Evolutionary conservation across 2,797 vertebrate species (phyloP).

Genomic region (Eulemur mongoz): DNA sequence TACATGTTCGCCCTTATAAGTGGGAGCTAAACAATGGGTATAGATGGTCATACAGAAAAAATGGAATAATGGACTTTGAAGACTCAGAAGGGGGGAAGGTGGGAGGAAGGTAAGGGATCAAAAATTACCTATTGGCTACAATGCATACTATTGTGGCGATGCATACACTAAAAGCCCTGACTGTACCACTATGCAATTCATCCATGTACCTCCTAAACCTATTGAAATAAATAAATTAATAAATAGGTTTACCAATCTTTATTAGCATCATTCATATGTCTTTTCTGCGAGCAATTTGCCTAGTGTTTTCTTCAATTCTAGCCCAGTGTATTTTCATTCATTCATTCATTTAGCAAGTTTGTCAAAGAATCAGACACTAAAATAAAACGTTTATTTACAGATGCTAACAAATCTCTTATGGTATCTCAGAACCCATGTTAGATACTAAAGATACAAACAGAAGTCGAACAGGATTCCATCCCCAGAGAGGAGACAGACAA

Average conservation of each 20-base stretch:
- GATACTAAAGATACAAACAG: not conserved
- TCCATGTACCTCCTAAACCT: not conserved
- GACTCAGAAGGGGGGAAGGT: not conserved
- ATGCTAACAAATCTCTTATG: not conserved
- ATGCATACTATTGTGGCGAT: not conserved
- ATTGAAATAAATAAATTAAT: not conserved
- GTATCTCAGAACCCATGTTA: not conserved
- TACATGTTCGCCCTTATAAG: too few species aligned
- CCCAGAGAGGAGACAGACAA: not conserved
- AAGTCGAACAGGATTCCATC: not conserved
- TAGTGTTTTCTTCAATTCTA: not conserved
- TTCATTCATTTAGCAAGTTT: not conserved
- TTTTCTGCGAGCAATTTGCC: not conserved
- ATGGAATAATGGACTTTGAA: not conserved
- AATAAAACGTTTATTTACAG: not conserved
- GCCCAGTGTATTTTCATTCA: not conserved
- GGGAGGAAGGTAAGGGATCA: not conserved
- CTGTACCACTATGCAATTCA: not conserved
- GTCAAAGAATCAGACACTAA: not conserved
- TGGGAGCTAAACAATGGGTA: not conserved
- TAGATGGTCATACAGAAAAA: not conserved
- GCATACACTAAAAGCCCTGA: not conserved
- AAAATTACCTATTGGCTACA: not conserved
- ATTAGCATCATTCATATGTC: not conserved
- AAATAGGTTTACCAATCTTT: not conserved